phyloP scores from a whole-genome alignment of 2,888 invertebrate genomes.

The Chironomus riparius region DNA sequence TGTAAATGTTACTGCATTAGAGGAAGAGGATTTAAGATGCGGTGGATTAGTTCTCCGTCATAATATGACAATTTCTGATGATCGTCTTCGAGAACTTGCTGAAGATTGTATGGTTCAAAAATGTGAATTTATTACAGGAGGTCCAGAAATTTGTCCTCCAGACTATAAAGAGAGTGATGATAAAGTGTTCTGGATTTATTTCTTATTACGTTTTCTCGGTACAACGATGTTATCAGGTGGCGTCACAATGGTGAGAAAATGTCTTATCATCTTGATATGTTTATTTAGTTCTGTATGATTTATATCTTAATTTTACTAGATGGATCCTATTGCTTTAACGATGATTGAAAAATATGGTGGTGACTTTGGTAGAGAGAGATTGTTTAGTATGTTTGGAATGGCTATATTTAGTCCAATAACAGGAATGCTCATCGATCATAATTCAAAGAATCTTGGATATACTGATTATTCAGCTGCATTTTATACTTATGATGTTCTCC shows the following conservation, averaged over 20 bases:
- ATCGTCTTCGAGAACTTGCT: conserved; percentile 51
- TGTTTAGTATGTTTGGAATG: conserved; percentile 75
- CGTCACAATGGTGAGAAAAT: conserved; percentile 53
- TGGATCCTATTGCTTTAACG: conserved; percentile 80
- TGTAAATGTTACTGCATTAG: conserved; percentile 63
- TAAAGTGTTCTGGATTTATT: conserved; percentile 74
- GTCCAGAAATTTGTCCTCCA: conserved; percentile 68
- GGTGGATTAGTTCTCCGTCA: conserved; percentile 61
- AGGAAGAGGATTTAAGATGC: conserved; percentile 64
- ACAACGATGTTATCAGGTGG: conserved; percentile 74
- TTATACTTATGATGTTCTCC: conserved; percentile 66
- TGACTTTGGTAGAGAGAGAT: conserved; percentile 69
- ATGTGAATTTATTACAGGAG: conserved; percentile 64
- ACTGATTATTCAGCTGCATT: conserved; percentile 85
- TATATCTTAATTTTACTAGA: conserved; percentile 33
- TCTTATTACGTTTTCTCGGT: conserved; percentile 65
- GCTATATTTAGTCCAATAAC: conserved; percentile 74
- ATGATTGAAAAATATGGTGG: conserved; percentile 78
- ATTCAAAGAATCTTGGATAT: conserved; percentile 51
- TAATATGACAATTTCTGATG: conserved; percentile 51
- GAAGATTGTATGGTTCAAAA: conserved; percentile 68
- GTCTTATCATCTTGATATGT: too few relatives aligned
- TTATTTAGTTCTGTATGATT: too few relatives aligned
- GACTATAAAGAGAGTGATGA: conserved; percentile 70
- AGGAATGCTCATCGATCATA: conserved; percentile 64